Percentiles rank a stretch among this genome's conserved stretches.
phyloP scores from a whole-genome alignment of 2,888 invertebrate genomes.

The Aleiodes alternator region DNA sequence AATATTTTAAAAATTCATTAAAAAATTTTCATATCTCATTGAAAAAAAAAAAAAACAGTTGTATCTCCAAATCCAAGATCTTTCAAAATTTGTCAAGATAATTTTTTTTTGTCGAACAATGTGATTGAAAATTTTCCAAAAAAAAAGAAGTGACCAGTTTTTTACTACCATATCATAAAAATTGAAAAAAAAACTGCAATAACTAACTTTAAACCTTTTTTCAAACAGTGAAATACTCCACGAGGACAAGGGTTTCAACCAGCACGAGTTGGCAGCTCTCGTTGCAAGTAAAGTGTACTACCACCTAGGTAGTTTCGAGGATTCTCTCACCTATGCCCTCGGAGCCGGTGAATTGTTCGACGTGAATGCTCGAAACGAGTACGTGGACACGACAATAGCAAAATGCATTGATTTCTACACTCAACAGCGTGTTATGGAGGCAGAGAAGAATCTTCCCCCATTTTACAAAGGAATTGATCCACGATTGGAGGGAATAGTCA shows the following conservation, averaged over 20 bases:
- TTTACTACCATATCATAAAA: too few species aligned
- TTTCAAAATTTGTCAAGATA: too few species aligned
- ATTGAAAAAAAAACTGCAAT: too few species aligned
- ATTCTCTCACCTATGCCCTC: conserved; percentile 97
- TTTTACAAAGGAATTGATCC: conserved; percentile 85
- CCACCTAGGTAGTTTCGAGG: conserved; percentile 97
- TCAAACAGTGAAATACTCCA: conserved; percentile 89
- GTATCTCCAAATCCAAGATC: too few species aligned
- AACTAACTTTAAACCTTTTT: background rate
- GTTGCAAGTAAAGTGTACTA: conserved; percentile 99
- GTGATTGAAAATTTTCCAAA: too few species aligned
- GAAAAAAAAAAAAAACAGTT: too few species aligned
- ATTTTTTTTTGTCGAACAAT: too few species aligned
- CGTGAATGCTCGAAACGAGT: conserved; percentile 94
- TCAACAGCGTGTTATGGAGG: conserved; percentile 87
- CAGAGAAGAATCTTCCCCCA: conserved; percentile 80
- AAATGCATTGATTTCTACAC: conserved; percentile 99
- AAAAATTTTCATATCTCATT: too few species aligned
- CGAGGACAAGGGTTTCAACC: conserved; percentile 92
- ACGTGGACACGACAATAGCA: conserved; percentile 97
- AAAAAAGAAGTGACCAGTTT: too few species aligned
- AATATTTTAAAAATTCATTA: too few species aligned
- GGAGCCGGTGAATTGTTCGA: conserved; percentile 97
- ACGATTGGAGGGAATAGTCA: conserved; percentile 93
- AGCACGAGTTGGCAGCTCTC: conserved; percentile 95